A percentile compares a stretch with the other conserved stretches of the same genome.
Evolutionary conservation across 2,888 invertebrate species (phyloP).

Genomic region (Nomada hirtipes): DNA sequence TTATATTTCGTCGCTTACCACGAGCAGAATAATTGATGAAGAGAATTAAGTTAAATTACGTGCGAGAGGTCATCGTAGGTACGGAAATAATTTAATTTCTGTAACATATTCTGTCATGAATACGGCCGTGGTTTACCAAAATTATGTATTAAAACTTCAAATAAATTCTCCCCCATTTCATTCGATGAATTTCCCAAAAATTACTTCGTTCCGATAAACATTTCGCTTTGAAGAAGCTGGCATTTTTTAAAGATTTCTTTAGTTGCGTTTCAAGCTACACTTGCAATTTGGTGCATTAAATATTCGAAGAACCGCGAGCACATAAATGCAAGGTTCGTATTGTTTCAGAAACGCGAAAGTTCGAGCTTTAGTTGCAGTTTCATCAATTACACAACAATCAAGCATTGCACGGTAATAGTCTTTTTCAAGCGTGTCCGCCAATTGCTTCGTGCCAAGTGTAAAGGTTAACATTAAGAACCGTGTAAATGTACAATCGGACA

Average conservation of each 20-base stretch:
- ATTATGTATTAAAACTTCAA: too few species aligned
- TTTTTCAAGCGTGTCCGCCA: constrained; percentile 3
- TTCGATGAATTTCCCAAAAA: too few species aligned
- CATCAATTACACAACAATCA: constrained; percentile 20
- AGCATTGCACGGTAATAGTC: background rate
- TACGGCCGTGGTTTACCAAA: too few species aligned
- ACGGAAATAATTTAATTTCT: too few species aligned
- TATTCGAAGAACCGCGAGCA: background rate
- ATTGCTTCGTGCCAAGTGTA: constrained; percentile 1
- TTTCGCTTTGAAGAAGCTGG: too few species aligned
- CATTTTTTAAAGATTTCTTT: background rate
- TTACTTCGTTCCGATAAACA: too few species aligned
- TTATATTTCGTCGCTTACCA: too few species aligned
- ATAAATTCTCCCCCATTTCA: too few species aligned
- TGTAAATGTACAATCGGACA: constrained; percentile 62
- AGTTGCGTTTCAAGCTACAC: background rate
- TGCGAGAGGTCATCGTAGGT: too few species aligned
- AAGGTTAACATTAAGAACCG: constrained; percentile 43
- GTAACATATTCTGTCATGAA: too few species aligned
- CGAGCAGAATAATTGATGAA: too few species aligned
- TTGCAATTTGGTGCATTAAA: background rate
- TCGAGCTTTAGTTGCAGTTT: constrained; percentile 5
- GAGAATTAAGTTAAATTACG: too few species aligned
- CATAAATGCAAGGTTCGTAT: background rate
- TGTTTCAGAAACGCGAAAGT: constrained; percentile 4